Conservation (phyloP, 2,797 vertebrate genomes). For the Luscinia megarhynchos region DNA sequence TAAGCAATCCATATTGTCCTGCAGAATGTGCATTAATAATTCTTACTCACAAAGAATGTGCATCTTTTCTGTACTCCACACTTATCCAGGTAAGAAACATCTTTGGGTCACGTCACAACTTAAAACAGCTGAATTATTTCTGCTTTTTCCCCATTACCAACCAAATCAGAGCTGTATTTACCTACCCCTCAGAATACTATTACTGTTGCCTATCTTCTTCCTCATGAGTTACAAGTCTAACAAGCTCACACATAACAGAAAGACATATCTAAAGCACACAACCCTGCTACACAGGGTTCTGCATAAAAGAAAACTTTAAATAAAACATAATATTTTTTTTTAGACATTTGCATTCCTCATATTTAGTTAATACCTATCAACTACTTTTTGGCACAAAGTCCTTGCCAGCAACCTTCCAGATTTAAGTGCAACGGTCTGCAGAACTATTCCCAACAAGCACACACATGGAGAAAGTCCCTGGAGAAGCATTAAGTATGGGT, state of each 20-base stretch:
- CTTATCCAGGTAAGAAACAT: not conserved
- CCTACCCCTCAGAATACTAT: not conserved
- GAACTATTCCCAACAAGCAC: not conserved
- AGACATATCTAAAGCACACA: not conserved
- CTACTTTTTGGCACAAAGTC: not conserved
- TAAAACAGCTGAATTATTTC: not conserved
- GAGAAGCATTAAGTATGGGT: not conserved
- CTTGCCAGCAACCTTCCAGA: conserved; percentile 27
- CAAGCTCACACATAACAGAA: not conserved
- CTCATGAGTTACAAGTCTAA: not conserved
- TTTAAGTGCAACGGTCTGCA: not conserved
- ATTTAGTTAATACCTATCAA: conserved; percentile 10
- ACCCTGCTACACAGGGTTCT: not conserved
- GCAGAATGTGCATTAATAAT: not conserved
- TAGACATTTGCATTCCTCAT: not conserved
- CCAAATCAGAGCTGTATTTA: not conserved
- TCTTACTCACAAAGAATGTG: not conserved
- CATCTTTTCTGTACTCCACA: not conserved
- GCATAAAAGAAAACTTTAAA: not conserved
- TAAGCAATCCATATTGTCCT: not conserved
- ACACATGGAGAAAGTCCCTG: not conserved
- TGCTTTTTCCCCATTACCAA: not conserved
- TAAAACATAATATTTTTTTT: not conserved
- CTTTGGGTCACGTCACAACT: rapidly evolving
- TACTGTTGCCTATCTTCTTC: not conserved